These are phyloP conservation scores for Oscarella lobularis DNA, from an alignment of 37 sponge, comb jelly and placozoan species.

Conservation along the genomic window DNA sequence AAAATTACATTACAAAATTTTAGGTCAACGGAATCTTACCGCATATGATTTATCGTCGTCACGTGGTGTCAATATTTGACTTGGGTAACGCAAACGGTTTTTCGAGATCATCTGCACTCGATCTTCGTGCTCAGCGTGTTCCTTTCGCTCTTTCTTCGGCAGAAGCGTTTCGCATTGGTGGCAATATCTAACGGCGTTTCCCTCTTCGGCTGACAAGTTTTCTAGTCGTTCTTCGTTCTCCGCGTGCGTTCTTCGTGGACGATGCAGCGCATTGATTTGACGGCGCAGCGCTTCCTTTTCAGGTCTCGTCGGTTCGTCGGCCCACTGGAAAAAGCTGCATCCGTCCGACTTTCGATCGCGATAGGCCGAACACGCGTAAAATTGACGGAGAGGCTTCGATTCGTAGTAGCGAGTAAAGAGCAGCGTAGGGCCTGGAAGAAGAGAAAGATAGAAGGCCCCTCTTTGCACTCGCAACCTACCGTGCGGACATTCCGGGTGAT, in stretches of 20 bases:
- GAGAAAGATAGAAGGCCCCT: too few species aligned
- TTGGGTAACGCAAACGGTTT: too few species aligned
- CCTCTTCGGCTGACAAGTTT: too few species aligned
- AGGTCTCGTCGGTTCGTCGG: constrained; percentile 30
- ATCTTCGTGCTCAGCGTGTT: constrained; percentile 5
- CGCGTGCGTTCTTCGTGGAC: background rate
- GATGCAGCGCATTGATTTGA: background rate
- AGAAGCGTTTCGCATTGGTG: constrained; percentile 2
- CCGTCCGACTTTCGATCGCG: constrained; percentile 43
- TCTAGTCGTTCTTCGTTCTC: constrained; percentile 3
- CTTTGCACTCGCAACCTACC: too few species aligned
- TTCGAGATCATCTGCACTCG: too few species aligned
- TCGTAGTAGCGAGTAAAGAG: constrained; percentile 70
- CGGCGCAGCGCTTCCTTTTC: constrained; percentile 25
- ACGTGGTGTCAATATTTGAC: background rate
- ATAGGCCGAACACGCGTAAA: constrained; percentile 79
- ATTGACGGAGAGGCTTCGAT: constrained; percentile 40
- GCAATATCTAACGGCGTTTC: too few species aligned
- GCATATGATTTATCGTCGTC: background rate
- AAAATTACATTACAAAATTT: background rate
- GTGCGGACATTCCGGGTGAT: too few species aligned
- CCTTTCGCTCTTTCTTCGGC: background rate
- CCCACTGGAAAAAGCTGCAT: constrained; percentile 82
- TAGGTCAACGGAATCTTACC: background rate
- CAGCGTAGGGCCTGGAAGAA: constrained; percentile 78